Conservation (phyloP, 30 jellyfish, hydroid and myxozoan genomes). For the Chironex yamaguchii region DNA sequence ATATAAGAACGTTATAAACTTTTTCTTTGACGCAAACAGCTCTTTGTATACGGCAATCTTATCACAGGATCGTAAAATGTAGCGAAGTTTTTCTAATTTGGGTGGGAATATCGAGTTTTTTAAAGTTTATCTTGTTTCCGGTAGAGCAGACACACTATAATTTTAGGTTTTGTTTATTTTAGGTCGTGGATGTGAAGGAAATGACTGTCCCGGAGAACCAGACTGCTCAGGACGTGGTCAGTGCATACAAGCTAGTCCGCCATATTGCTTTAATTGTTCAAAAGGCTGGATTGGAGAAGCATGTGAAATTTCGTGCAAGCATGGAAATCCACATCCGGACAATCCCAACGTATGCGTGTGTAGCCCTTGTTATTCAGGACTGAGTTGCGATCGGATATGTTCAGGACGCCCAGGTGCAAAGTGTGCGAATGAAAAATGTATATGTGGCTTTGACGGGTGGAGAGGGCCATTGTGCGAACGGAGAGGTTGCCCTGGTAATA, state of each 20-base stretch:
- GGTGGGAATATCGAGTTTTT: too few species aligned
- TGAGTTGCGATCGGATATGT: slow-evolving; percentile 63
- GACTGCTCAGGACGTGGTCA: slow-evolving; percentile 78
- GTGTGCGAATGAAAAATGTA: slow-evolving; percentile 57
- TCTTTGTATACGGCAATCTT: too few species aligned
- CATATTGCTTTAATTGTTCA: slow-evolving; percentile 54
- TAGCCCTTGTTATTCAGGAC: slow-evolving; percentile 53
- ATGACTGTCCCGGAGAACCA: slow-evolving; percentile 78
- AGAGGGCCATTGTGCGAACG: slow-evolving; percentile 67
- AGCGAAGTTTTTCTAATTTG: too few species aligned
- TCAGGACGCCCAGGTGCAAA: slow-evolving; percentile 56
- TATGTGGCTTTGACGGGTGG: slow-evolving; percentile 78
- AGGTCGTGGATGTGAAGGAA: slow-evolving; percentile 79
- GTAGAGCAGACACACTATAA: too few species aligned
- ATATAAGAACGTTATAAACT: too few species aligned
- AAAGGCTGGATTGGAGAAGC: slow-evolving; percentile 79
- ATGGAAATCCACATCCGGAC: slow-evolving; percentile 50
- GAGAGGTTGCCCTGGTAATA: slow-evolving; percentile 68
- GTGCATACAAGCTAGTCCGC: slow-evolving; percentile 69
- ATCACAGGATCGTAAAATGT: too few species aligned
- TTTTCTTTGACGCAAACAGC: too few species aligned
- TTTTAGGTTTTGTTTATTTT: neutral
- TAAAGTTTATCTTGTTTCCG: too few species aligned
- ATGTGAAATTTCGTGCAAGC: slow-evolving; percentile 63
- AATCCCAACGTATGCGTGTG: slow-evolving; percentile 66